Base-by-base conservation (phyloP, 2,888 invertebrate genomes). In the Philaethria dido region DNA sequence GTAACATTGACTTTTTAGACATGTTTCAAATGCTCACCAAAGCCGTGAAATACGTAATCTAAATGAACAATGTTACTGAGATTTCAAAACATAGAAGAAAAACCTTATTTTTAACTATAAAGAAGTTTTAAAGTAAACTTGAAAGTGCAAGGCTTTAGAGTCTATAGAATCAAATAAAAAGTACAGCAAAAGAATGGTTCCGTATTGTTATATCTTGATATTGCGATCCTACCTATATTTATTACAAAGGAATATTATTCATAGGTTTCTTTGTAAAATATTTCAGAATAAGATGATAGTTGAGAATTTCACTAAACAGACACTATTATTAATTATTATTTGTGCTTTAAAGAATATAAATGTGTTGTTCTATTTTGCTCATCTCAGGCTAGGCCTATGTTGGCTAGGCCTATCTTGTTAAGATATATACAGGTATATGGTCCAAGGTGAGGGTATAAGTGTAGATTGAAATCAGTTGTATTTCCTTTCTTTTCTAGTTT, bases 161-260 rank as follows among this genome's bases (percentile, higher is more conserved):
- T 50, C 25, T 50, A 18, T 33, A 54, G 33, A 33, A 54, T 13
- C 3, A 33, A 54, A 18, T 54, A 18, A 54, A 54, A 54, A 54
- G 13, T 54, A 5, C 3, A 33, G 54, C 9, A 11, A 52, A 16
- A 11, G 52, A 52, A 48, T 13, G 11, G 33, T 22, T 22, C 5
- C 22, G 62, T 50, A 39, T 20, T 61, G 16, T 50, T 50, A 14
- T 48, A 48, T 20, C 36, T 13, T 22, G 48, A 48, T 39, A 36
- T 50, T 48, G 16, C 14, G 11, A 54, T 13, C 33, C 33, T 18
- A 16, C 18, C 2, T 18, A 54, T 54, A 18, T 54, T 54, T 54
- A 13, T 54, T 18, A 54, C 4, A 54, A 54, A 54, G 18, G 11
- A 29, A 18, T 11, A 13, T 48, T 5, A 14, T 48, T 50, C 29